Conservation (phyloP, 2,797 vertebrate species). For the Cyclopterus lumpus region DNA sequence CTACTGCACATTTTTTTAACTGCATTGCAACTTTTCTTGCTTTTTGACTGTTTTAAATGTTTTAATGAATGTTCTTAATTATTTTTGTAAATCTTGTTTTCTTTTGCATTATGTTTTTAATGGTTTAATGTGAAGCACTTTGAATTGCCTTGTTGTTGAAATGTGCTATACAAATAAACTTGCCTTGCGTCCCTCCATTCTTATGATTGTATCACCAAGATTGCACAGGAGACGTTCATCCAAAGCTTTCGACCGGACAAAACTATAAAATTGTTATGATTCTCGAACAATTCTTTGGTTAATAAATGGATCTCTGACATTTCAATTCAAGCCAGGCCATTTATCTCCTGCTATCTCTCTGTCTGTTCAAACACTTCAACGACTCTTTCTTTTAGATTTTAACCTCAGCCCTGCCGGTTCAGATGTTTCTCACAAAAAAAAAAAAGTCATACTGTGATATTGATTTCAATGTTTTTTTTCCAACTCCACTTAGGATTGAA, state of each 20-base stretch:
- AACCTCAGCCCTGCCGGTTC: not conserved
- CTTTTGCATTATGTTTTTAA: no score
- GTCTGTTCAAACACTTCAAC: not conserved
- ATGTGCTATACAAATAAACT: no score
- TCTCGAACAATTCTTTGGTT: not conserved
- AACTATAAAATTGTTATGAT: not conserved
- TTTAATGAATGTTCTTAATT: no score
- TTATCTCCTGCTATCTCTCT: not conserved
- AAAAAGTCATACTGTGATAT: not conserved
- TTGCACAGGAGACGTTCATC: not conserved
- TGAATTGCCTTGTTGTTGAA: no score
- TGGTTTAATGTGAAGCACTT: no score
- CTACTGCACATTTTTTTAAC: no score
- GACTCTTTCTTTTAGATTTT: not conserved
- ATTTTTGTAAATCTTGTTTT: no score
- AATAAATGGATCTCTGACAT: not conserved
- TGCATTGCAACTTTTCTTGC: no score
- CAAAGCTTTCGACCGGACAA: not conserved
- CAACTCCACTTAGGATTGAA: not conserved
- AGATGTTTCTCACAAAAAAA: conserved; percentile 1
- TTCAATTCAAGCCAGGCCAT: not conserved
- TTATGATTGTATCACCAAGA: not conserved
- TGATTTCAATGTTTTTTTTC: conserved; percentile 26
- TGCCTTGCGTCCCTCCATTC: not conserved
- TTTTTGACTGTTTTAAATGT: no score